Evolutionary conservation across 2,113 vertebrate species (phyloP), one percentile per base, ranked within the genome.

Genomic region (Tachysurus vachellii): DNA sequence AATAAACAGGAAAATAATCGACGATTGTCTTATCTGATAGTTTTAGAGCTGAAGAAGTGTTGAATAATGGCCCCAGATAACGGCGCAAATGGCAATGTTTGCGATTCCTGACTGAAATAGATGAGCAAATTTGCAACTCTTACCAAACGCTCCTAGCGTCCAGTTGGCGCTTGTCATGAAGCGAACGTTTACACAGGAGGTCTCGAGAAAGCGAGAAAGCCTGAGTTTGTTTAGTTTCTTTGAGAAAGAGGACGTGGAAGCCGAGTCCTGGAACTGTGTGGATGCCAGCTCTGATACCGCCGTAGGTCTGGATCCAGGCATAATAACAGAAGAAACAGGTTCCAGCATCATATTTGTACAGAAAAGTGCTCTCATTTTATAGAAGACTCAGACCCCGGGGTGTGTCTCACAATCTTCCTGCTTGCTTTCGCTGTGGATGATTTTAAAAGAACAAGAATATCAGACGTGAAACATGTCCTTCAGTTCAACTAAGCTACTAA

Each of bases 61-160:
- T 50, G 44, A 50, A 76, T 13, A 50, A 26, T 7, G 16, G 12
- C 54, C 21, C 44, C 66, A 56, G n/a, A 66, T 36, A 19, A 47
- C 66, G 75, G 54, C 59, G 73, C 83, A 84, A 61, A 75, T 31
- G 17, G 36, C 64, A 56, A 53, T 26, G 19, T 70, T 66, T 14
- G 14, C 23, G 47, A 82, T 64, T 82, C 23, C 21, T 21, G 59
- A 11, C 14, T 50, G 62, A 44, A 75, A 76, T 50, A 76, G 4
- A 75, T 61, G 6, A 21, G 10, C 42, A 76, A 26, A 14, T 76
- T 76, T 77, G 75, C 47, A 47, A 31, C n/a, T 73, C 97, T 97
- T 96, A 98, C 98, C 97, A 91, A 96, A 92, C 28, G 93, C 95
- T 47, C 96, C 96, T 0, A 97, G 92, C 89, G 93, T 96, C 96